Base-by-base conservation (phyloP, 2,797 vertebrate species). In the Neosilurus hyrtlii region DNA sequence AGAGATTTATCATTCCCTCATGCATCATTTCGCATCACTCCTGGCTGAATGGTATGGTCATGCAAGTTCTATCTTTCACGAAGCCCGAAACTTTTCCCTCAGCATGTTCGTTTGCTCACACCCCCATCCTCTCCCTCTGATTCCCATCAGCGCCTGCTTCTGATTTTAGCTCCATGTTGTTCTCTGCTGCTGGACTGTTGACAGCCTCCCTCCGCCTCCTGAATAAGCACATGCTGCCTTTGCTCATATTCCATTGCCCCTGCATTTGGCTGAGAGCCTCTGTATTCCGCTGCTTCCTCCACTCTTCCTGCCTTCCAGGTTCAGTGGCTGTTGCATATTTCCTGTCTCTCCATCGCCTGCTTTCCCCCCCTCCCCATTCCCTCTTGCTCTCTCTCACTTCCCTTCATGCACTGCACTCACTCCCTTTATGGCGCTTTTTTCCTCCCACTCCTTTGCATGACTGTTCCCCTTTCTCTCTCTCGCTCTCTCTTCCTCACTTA, bases 101-200 rank as follows among this genome's bases (percentile, higher is more conserved):
- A 83, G 82, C 70, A 88, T 86, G 84, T 79, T 81, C 70, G 26
- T 78, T 82, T 7, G n/a, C 62, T 84, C 62, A 76, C 75, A 79
- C 82, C 83, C 76, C 71, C 88, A 24, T 57, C 81, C 82, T 87
- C 85, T 54, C 75, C 35, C 89, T 87, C 88, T 86, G 85, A 80
- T 87, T 87, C 82, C 80, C 73, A 68, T 57, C 35, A 30, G 35
- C 87, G 86, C 18, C 77, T 86, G 87, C 82, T 89, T 86, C 81
- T 59, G 88, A 66, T 87, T 87, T 84, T 86, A 85, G 87, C 89
- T 88, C 86, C 89, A 86, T 84, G 90, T 86, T 86, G 85, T 86
- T 89, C 90, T 90, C 89, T 89, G 77, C 90, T 88, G 89, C 89
- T 90, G 90, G 90, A 89, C 90, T 89, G 87, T 90, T 89, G 90